Base-by-base conservation (phyloP, 2,113 vertebrate genomes). In the Silurus meridionalis region DNA sequence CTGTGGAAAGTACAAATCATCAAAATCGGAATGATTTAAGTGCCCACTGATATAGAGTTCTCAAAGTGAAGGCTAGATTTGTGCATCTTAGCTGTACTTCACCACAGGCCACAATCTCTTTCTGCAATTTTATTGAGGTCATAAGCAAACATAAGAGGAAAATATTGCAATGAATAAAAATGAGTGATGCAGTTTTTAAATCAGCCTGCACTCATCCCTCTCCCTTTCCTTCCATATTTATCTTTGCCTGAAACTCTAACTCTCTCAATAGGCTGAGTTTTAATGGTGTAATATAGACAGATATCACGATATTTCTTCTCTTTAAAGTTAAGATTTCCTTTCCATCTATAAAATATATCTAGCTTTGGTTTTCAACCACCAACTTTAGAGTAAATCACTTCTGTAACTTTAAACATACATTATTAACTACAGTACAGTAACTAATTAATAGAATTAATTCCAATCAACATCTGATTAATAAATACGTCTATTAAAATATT, bases 121-220 rank as follows among this genome's bases (percentile, higher is more conserved):
- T 9, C 37, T 74, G 46, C 46, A 74, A 50, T 74, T 71, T 74
- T 74, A 74, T 4, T 74, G 71, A 74, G 46, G 19, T 50, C 71
- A 74, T 23, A 74, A 74, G 71, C 8, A 74, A 74, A 50, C 46
- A 50, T 23, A 50, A 50, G 8, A 15, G 8, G 71, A 17, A 74
- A 50, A 74, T 74, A 74, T 74, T 74, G 19, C 46, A 19, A 46
- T 71, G 28, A 71, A 71, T 71, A 71, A 71, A 71, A 71, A 71
- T 71, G 28, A 71, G 28, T 46, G 28, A 71, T 71, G 19, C 37
- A 74, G 46, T 19, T 23, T 74, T 74, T 52, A 48, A 50, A 50
- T 50, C 71, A 74, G 28, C 37, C 69, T 48, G 37, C 37, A 72
- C 46, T 48, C 69, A 21, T 48, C 46, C 21, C 71, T 74, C 71